Percentiles rank a stretch among this genome's conserved stretches.
Evolutionary conservation across 1,140 invertebrate species (phyloP).

Genomic region (Hyles vespertilio): DNA sequence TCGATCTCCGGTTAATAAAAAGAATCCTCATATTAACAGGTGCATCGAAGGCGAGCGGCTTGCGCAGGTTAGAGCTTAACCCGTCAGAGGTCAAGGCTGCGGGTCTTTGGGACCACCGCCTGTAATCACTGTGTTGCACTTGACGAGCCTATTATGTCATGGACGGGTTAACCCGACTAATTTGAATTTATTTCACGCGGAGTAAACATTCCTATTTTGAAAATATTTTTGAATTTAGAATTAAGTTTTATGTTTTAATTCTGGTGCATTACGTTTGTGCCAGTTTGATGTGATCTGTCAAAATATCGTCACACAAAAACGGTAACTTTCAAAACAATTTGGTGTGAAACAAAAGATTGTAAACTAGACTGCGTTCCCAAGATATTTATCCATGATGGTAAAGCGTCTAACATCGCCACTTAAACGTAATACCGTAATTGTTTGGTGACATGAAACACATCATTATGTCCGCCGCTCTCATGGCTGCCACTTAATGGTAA

Average conservation of each 20-base stretch:
- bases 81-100: slow-evolving; percentile 29
- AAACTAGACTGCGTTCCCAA: slow-evolving; percentile 22
- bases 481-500: too few relatives aligned
- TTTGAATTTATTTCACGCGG: not conserved
- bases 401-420: slow-evolving; percentile 21
- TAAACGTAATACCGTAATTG: slow-evolving; percentile 24
- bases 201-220: not conserved
- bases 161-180: slow-evolving; percentile 9
- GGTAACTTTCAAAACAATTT: too few relatives aligned
- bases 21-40: slow-evolving; percentile 1
- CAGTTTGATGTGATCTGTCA: too few relatives aligned
- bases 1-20: too few relatives aligned
- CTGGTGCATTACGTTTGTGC: too few relatives aligned
- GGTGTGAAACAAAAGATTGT: slow-evolving; percentile 5
- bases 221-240: too few relatives aligned
- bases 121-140: slow-evolving; percentile 22
- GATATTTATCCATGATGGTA: slow-evolving; percentile 12
- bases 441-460: slow-evolving; percentile 32
- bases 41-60: slow-evolving; percentile 12
- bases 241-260: not conserved
- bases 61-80: slow-evolving; percentile 26
- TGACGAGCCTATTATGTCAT: slow-evolving; percentile 27
- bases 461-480: slow-evolving; percentile 13
- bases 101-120: slow-evolving; percentile 14
- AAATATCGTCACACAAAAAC: not conserved